Evolutionary conservation across 2,888 invertebrate genomes (phyloP).

Genomic region (Drosophila fungiperda): DNA sequence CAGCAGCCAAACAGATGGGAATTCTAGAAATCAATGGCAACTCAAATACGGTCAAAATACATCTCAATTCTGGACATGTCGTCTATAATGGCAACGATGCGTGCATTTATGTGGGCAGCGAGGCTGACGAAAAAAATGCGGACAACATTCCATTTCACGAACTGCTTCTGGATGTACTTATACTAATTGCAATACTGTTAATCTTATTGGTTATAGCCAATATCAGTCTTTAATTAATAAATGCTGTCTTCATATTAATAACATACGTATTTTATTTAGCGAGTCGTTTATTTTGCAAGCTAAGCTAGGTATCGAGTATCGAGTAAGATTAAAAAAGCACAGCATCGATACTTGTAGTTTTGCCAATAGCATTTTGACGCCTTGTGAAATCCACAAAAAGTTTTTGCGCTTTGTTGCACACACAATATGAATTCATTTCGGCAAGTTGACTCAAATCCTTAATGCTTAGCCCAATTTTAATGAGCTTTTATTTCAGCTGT

Average conservation of each 20-base stretch:
- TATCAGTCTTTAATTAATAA: slow-evolving; percentile 6
- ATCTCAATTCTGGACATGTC: background rate
- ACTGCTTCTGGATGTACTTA: slow-evolving; percentile 16
- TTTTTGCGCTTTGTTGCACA: background rate
- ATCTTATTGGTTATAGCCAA: slow-evolving; percentile 10
- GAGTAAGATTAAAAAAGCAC: background rate
- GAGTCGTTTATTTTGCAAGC: no score
- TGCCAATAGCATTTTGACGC: background rate
- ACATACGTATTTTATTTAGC: background rate
- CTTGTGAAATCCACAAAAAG: background rate
- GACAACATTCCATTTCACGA: background rate
- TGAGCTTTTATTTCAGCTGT: background rate
- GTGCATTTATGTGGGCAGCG: slow-evolving; percentile 20
- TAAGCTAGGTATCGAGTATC: background rate
- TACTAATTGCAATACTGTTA: slow-evolving; percentile 31
- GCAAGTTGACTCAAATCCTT: background rate
- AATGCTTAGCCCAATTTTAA: no score
- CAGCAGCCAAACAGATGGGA: no score
- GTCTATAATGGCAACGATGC: slow-evolving; percentile 5
- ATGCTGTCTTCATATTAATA: background rate
- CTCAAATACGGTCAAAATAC: slow-evolving; percentile 7
- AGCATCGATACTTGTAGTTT: background rate
- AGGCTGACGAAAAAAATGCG: background rate
- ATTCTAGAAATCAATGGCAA: slow-evolving; percentile 1
- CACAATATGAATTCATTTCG: background rate